Evolutionary conservation across 1,140 invertebrate species (phyloP).

Genomic region (Drosophila orosa): DNA sequence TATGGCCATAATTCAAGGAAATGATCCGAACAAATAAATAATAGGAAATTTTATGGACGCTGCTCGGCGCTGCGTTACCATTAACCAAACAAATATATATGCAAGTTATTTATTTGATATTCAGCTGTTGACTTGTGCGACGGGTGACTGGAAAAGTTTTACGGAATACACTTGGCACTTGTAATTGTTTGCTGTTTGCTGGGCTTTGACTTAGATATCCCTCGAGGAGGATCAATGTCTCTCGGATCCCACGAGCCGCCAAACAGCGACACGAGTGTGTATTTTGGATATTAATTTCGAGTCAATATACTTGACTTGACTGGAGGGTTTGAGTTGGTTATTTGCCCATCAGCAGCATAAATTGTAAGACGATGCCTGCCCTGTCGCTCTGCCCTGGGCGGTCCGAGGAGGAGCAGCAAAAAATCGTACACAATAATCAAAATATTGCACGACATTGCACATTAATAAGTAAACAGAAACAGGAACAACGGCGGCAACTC

Average conservation of each 20-base stretch:
- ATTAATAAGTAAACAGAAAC: constrained; percentile 57
- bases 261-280: constrained; percentile 14
- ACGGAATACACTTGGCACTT: constrained; percentile 6
- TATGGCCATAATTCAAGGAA: constrained; percentile 40
- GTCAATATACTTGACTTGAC: constrained; percentile 1
- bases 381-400: constrained; percentile 27
- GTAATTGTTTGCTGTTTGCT: constrained; percentile 27
- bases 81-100: constrained; percentile 22
- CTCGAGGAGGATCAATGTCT: constrained; percentile 13
- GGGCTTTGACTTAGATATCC: constrained; percentile 13
- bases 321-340: constrained; percentile 25
- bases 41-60: constrained; percentile 9
- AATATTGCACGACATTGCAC: constrained; percentile 72
- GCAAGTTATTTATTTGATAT: constrained; percentile 19
- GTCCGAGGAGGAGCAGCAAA: background rate
- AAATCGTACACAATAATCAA: constrained; percentile 64
- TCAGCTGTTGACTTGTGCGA: constrained; percentile 16
- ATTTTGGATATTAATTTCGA: constrained; percentile 36
- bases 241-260: background rate
- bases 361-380: constrained; percentile 36
- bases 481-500: constrained; percentile 19
- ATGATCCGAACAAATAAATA: constrained; percentile 41
- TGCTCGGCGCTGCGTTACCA: constrained; percentile 9
- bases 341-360: constrained; percentile 34
- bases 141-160: constrained; percentile 40